A percentile compares a stretch with the other conserved stretches of the same genome.
Evolutionary conservation across 2,888 invertebrate genomes (phyloP).

Genomic region (Pseudococcus jackbeardsleyi): DNA sequence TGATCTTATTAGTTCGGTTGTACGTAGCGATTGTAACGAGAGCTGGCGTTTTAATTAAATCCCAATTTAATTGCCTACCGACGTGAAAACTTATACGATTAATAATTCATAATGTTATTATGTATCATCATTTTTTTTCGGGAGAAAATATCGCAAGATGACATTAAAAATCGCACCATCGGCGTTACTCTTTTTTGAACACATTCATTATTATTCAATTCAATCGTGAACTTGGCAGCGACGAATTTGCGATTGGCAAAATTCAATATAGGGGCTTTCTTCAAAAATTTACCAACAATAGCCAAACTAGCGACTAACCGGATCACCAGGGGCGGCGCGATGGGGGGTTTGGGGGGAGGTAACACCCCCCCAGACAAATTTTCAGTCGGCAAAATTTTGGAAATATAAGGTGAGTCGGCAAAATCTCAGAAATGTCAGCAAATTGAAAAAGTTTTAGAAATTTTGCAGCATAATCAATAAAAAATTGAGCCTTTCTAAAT

Average conservation of each 20-base stretch:
- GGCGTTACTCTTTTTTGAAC: too few relatives aligned
- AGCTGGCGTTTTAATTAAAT: constrained; percentile 7
- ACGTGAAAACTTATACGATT: constrained; percentile 16
- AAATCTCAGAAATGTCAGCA: too few relatives aligned
- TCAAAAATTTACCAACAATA: not conserved
- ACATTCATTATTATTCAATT: not conserved
- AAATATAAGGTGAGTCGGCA: too few relatives aligned
- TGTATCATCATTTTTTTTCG: constrained; percentile 5
- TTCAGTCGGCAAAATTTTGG: too few relatives aligned
- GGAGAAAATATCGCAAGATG: not conserved
- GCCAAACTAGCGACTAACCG: not conserved
- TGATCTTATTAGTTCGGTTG: constrained; percentile 7
- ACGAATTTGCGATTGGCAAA: not conserved
- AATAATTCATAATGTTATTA: not conserved
- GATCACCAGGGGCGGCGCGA: too few relatives aligned
- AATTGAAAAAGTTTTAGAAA: too few relatives aligned
- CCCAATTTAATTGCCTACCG: constrained; percentile 28
- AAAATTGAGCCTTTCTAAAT: too few relatives aligned
- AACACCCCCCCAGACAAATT: too few relatives aligned
- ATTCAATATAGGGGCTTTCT: not conserved
- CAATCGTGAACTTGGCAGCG: not conserved
- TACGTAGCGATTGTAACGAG: constrained; percentile 19
- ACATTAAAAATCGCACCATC: not conserved
- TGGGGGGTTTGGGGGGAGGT: too few relatives aligned
- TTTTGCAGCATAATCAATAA: too few relatives aligned